phyloP scores from a whole-genome alignment of 1,140 invertebrate species.

The Solenopsis fugax region DNA sequence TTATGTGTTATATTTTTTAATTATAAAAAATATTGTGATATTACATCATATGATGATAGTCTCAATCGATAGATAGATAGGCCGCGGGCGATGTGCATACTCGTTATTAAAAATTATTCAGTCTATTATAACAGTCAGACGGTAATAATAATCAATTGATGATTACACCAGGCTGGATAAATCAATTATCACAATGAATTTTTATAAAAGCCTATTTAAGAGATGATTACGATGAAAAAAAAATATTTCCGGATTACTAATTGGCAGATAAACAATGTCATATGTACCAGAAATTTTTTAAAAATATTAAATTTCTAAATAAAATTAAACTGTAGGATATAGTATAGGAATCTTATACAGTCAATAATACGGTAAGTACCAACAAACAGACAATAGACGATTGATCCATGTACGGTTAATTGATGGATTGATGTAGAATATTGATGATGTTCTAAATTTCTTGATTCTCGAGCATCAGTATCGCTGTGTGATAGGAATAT shows the following conservation, averaged over 20 bases:
- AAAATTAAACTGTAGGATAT: not conserved
- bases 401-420: too few species aligned
- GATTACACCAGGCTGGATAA: not conserved
- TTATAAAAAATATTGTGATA: not conserved
- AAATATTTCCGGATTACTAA: slow-evolving; percentile 10
- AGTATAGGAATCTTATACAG: not conserved
- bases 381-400: too few species aligned
- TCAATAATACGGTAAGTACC: too few species aligned
- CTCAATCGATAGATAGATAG: not conserved
- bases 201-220: too few species aligned
- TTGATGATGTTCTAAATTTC: too few species aligned
- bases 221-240: not conserved
- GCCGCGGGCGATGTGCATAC: not conserved
- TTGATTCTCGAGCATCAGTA: too few species aligned
- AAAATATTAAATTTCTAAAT: slow-evolving; percentile 8
- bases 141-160: not conserved
- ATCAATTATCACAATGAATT: not conserved
- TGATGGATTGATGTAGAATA: too few species aligned
- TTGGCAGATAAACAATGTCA: not conserved
- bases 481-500: too few species aligned
- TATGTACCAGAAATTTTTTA: not conserved
- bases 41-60: not conserved
- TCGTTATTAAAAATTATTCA: slow-evolving; percentile 10
- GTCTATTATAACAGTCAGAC: not conserved
- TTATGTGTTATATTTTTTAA: not conserved